Conservation (phyloP, 2,113 vertebrate species). For the Garra rufa region DNA sequence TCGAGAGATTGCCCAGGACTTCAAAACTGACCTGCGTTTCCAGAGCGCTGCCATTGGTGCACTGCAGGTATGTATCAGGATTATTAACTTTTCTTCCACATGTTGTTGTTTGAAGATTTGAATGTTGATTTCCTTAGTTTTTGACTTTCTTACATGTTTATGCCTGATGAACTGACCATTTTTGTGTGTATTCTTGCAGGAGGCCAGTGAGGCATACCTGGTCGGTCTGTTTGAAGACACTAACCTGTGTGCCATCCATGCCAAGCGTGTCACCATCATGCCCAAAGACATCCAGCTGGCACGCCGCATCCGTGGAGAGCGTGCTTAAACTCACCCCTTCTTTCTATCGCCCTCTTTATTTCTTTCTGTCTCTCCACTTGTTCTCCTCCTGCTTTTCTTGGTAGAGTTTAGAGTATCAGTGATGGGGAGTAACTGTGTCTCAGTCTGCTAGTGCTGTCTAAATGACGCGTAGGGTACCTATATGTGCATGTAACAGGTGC, state of each 20-base stretch:
- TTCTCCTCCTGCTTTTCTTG: constrained; percentile 60
- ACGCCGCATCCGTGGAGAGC: constrained; percentile 82
- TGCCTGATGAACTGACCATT: not conserved
- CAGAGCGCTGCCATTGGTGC: constrained; percentile 84
- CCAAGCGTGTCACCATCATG: constrained; percentile 85
- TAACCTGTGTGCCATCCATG: constrained; percentile 84
- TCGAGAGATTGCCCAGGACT: constrained; percentile 85
- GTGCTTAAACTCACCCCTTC: constrained; percentile 69
- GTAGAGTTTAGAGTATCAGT: constrained; percentile 77
- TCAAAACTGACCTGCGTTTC: constrained; percentile 85
- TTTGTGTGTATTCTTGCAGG: constrained; percentile 65
- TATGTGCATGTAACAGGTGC: constrained; percentile 73
- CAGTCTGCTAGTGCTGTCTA: constrained; percentile 73
- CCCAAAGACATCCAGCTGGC: constrained; percentile 88
- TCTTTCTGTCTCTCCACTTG: constrained; percentile 47
- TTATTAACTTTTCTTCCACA: not conserved
- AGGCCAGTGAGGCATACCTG: constrained; percentile 84
- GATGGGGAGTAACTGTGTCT: constrained; percentile 73
- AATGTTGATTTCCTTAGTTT: not conserved
- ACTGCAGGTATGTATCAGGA: constrained; percentile 71
- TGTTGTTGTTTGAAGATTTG: not conserved
- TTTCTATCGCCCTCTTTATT: constrained; percentile 44
- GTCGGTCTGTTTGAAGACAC: constrained; percentile 85
- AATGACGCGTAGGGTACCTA: constrained; percentile 75
- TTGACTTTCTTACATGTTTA: not conserved